A percentile compares a stretch with the other conserved stretches of the same genome.
phyloP scores from a whole-genome alignment of 2,113 vertebrate species.

The Mormyrus lacerda region DNA sequence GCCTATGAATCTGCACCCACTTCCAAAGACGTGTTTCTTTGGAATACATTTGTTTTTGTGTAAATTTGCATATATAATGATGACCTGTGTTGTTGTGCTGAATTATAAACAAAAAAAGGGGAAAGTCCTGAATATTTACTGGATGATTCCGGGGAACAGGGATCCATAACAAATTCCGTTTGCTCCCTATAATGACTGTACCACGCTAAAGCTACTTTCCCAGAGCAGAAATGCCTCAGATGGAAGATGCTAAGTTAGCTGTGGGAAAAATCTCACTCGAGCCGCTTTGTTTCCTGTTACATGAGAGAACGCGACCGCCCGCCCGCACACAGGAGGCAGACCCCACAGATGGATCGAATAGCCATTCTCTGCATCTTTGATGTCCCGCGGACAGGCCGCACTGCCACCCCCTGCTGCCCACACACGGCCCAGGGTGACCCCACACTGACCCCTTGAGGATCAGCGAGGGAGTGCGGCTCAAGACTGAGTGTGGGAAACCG shows the following conservation, averaged over 20 bases:
- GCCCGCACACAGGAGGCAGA: background rate
- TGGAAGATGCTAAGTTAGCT: background rate
- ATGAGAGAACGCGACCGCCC: background rate
- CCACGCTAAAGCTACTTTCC: background rate
- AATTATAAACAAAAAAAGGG: background rate
- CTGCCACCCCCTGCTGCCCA: conserved; percentile 13
- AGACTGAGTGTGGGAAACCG: background rate
- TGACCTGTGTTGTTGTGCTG: background rate
- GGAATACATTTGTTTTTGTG: background rate
- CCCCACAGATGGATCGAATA: conserved; percentile 40
- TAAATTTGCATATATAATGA: background rate
- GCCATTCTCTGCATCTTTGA: conserved; percentile 40
- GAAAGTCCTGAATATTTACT: background rate
- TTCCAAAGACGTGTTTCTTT: background rate
- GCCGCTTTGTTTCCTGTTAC: background rate
- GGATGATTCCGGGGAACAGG: background rate
- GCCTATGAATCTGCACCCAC: background rate
- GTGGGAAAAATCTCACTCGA: background rate
- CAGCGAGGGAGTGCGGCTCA: background rate
- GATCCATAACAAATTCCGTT: background rate
- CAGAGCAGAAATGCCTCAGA: background rate
- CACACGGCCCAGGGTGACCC: conserved; percentile 22
- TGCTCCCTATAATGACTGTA: background rate
- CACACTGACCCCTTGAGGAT: background rate
- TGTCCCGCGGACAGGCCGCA: conserved; percentile 33